A percentile compares a stretch with the other conserved stretches of the same genome.
Conservation (phyloP, 2,888 invertebrate species). For the Nephrocerus scutellatus region DNA sequence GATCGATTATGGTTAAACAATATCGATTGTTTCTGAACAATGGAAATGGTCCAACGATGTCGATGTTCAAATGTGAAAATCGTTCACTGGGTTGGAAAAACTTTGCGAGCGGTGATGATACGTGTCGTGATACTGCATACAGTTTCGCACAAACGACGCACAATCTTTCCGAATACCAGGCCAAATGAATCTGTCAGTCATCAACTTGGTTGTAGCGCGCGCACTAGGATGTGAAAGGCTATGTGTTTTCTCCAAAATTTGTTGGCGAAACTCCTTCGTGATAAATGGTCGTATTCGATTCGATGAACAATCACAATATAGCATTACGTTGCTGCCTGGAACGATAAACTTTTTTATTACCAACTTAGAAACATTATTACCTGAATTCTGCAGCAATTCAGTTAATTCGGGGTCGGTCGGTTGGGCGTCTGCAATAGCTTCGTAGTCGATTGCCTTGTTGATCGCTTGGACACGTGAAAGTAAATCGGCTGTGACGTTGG, state of each 20-base stretch:
- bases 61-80: conserved; percentile 8
- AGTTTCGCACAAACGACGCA: neutral
- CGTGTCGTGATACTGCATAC: conserved; percentile 1
- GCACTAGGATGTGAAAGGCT: conserved; percentile 7
- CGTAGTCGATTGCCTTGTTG: conserved; percentile 10
- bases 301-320: neutral
- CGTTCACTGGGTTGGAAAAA: neutral
- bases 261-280: neutral
- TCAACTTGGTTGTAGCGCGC: neutral
- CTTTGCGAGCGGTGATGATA: neutral
- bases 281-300: conserved; percentile 9
- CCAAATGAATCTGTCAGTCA: conserved; percentile 6
- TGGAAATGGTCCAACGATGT: conserved; percentile 9
- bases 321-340: neutral
- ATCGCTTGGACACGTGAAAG: conserved; percentile 20
- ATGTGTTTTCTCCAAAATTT: neutral
- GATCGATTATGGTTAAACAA: conserved; percentile 7
- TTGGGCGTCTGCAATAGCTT: conserved; percentile 15
- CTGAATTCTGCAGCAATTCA: neutral
- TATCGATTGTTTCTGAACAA: neutral
- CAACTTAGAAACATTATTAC: neutral
- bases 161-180: conserved; percentile 3
- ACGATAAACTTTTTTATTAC: neutral
- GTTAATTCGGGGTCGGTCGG: conserved; percentile 12
- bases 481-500: conserved; percentile 20